phyloP scores from a whole-genome alignment of 2,888 invertebrate genomes.

The Ferdinandea cuprea region DNA sequence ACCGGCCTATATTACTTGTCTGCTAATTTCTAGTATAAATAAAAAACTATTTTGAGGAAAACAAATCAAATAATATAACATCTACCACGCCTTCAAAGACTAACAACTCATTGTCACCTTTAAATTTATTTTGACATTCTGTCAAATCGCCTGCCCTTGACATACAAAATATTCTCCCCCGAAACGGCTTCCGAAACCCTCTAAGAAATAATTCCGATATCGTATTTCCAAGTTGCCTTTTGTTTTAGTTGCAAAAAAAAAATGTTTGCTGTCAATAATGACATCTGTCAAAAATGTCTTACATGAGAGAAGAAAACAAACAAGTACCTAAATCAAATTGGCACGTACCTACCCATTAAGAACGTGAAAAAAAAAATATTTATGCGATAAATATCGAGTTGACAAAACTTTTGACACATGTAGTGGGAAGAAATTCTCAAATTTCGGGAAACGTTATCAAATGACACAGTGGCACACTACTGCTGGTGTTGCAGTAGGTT shows the following conservation, averaged over 20 bases:
- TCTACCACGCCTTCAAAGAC: not conserved
- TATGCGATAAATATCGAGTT: not conserved
- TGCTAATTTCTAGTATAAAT: too few species aligned
- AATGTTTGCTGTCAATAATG: conserved; percentile 17
- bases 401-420: not conserved
- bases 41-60: too few species aligned
- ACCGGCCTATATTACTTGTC: too few species aligned
- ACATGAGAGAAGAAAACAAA: not conserved
- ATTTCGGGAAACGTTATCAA: conserved; percentile 69
- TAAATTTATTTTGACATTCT: not conserved
- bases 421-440: conserved; percentile 64
- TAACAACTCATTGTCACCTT: not conserved
- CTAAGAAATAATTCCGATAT: conserved; percentile 12
- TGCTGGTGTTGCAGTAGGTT: conserved; percentile 26
- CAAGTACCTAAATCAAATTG: too few species aligned
- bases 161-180: not conserved
- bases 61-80: too few species aligned
- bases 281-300: conserved; percentile 35
- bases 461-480: conserved; percentile 73
- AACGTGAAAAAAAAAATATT: conserved; percentile 10
- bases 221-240: not conserved
- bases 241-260: not conserved
- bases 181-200: conserved; percentile 8
- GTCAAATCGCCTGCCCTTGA: not conserved
- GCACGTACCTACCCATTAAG: conserved; percentile 38